Evolutionary conservation across 92 coral and sea anemone genomes (phyloP).

Genomic region (Palythoa grandiflora): DNA sequence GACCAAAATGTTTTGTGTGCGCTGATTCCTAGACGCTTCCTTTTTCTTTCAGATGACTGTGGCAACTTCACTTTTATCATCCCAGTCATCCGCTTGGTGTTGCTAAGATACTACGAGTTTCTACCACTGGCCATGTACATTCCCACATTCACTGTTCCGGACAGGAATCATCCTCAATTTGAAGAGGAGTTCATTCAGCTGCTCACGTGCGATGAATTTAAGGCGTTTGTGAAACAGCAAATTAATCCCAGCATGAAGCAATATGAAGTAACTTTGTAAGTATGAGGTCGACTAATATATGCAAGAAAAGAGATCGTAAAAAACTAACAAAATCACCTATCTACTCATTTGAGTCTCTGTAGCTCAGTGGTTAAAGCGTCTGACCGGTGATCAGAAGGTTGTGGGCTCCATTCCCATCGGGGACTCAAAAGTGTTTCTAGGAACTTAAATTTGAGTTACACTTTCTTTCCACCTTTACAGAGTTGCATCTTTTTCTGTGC

Average conservation of each 20-base stretch:
- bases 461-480: too few relatives aligned
- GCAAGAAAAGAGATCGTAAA: too few relatives aligned
- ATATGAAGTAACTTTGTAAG: constrained; percentile 88
- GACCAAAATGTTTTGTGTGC: too few relatives aligned
- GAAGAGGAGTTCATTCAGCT: constrained; percentile 80
- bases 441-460: too few relatives aligned
- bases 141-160: constrained; percentile 83
- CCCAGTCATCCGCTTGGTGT: constrained; percentile 87
- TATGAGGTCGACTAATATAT: background rate
- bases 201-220: constrained; percentile 85
- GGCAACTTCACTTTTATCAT: constrained; percentile 86
- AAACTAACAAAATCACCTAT: too few relatives aligned
- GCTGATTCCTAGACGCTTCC: background rate
- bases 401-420: too few relatives aligned
- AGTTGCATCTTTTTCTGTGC: too few relatives aligned
- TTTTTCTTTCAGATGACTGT: constrained; percentile 69
- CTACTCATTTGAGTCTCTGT: too few relatives aligned
- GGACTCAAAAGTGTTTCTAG: too few relatives aligned
- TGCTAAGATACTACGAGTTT: constrained; percentile 81
- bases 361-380: too few relatives aligned
- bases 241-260: constrained; percentile 89
- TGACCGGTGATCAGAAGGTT: too few relatives aligned
- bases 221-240: constrained; percentile 94
- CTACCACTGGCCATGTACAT: constrained; percentile 93
- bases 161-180: constrained; percentile 63